These are phyloP conservation scores for Eunapius fragilis DNA, from an alignment of 37 sponge, comb jelly and placozoan species.

Conservation along the genomic window DNA sequence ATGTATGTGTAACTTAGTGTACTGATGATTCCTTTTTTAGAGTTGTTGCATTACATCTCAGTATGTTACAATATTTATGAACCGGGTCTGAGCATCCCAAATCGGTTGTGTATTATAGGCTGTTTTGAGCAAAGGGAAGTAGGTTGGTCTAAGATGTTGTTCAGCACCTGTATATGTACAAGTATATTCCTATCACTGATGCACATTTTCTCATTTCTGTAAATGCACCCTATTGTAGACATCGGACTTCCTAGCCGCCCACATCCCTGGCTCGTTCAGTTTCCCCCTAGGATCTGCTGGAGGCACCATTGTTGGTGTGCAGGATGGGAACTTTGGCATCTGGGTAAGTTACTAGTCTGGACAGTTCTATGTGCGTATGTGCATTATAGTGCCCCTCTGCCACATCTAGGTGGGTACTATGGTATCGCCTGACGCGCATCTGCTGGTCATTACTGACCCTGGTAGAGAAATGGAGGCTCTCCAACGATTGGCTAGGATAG, in stretches of 20 bases:
- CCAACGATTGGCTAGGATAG: slow-evolving; percentile 84
- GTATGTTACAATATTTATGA: too few relatives aligned
- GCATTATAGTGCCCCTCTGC: neutral
- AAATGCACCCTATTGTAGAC: neutral
- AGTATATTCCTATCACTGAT: too few relatives aligned
- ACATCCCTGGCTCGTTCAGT: slow-evolving; percentile 66
- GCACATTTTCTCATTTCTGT: neutral
- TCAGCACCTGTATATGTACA: too few relatives aligned
- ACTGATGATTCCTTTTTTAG: too few relatives aligned
- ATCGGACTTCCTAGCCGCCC: slow-evolving; percentile 28
- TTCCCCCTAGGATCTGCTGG: slow-evolving; percentile 77
- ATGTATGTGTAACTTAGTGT: too few relatives aligned
- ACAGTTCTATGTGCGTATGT: too few relatives aligned
- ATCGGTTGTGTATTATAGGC: too few relatives aligned
- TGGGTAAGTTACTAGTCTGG: slow-evolving; percentile 58
- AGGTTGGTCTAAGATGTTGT: too few relatives aligned
- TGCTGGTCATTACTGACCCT: slow-evolving; percentile 47
- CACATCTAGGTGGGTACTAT: slow-evolving; percentile 74
- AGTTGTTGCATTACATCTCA: too few relatives aligned
- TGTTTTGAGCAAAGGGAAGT: too few relatives aligned
- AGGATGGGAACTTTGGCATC: slow-evolving; percentile 92
- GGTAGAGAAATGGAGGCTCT: slow-evolving; percentile 75
- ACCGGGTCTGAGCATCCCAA: too few relatives aligned
- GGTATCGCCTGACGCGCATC: slow-evolving; percentile 3
- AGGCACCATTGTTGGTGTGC: slow-evolving; percentile 65